Evolutionary conservation across 2,113 vertebrate species (phyloP), one percentile per base, ranked within the genome.

Genomic region (Stigmatopora argus): DNA sequence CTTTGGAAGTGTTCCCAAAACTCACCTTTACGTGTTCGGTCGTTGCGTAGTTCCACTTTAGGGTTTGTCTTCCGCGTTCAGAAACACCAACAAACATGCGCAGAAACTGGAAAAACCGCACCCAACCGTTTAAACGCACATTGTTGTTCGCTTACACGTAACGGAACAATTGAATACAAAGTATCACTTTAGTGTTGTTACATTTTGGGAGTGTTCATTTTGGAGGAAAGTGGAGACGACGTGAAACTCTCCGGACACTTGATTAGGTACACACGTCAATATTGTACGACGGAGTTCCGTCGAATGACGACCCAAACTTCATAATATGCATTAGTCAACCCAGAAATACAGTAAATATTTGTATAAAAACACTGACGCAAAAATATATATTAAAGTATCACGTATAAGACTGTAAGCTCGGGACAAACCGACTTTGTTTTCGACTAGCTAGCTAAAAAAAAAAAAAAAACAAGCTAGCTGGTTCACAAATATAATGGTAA

Each of bases 21-120:
- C 53, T 79, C 70, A 88, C 83, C 76, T 71, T 6, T 0, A 5
- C 15, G 63, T 51, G 15, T 41, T 46, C 59, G n/a, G 1, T 38
- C 10, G 49, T 1, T 2, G 21, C 11, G 17, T 0, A 10, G 3
- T 11, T 72, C 26, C 6, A 8, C 47, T 19, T 51, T n/a, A n/a
- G n/a, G n/a, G 67, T 75, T 65, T 65, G n/a, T 47, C 70, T 86
- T 88, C 86, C 81, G 77, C 69, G 59, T 79, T 69, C 9, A 65
- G 53, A 46, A 55, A 12, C 1, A 51, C 23, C 46, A 18, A 7
- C 23, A 21, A 21, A 21, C 23, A 60, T 0, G 7, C 13, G 53
- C 53, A 56, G 6, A 5, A 46, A 0, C 10, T 23, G 51, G 52
- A 79, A 66, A 66, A 66, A 66, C 70, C 80, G 62, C 83, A 48